Evolutionary conservation across 2,797 vertebrate species (phyloP).

Genomic region (Falco concolor): DNA sequence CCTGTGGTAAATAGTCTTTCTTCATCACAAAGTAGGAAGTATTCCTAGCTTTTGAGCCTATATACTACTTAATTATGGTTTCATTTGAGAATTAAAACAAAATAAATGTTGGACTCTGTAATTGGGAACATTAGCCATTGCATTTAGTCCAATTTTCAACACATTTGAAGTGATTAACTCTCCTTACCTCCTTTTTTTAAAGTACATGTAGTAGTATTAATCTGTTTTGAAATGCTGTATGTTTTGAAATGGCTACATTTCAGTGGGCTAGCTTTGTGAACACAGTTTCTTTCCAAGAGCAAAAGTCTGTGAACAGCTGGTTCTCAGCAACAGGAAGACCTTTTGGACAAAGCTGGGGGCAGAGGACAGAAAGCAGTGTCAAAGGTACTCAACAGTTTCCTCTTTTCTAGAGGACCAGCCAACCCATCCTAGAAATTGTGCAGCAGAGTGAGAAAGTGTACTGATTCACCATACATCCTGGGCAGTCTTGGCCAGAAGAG

Average conservation of each 20-base stretch:
- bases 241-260: neutral
- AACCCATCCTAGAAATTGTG: neutral
- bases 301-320: neutral
- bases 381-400: neutral
- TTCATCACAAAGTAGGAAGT: neutral
- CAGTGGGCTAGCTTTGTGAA: neutral
- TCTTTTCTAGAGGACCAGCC: neutral
- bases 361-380: neutral
- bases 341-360: neutral
- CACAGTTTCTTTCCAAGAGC: neutral
- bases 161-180: neutral
- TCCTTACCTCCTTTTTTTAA: neutral
- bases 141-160: neutral
- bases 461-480: conserved; percentile 8
- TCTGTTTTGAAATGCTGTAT: neutral
- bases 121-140: neutral
- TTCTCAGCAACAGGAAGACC: neutral
- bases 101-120: neutral
- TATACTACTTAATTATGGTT: neutral
- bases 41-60: neutral
- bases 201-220: neutral
- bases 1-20: neutral
- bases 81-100: conserved; percentile 39
- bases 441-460: neutral
- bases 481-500: neutral